Percentiles rank a stretch among this genome's conserved stretches.
phyloP scores from a whole-genome alignment of 2,113 vertebrate genomes.

The Neolamprologus longior region DNA sequence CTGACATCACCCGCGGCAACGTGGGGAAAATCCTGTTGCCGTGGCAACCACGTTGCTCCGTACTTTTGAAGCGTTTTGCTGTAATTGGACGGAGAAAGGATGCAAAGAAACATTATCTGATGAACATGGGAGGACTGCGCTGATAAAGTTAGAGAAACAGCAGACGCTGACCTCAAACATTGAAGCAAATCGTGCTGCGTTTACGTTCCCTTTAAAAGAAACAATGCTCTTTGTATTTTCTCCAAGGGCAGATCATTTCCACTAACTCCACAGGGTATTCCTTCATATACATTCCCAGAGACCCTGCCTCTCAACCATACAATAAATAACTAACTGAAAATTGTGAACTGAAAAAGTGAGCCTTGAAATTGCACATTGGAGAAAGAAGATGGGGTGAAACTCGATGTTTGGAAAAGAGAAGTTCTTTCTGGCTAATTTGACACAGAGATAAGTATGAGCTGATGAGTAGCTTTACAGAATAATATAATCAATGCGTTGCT shows the following conservation, averaged over 20 bases:
- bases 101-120: neutral
- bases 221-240: neutral
- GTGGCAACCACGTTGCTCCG: slow-evolving; percentile 35
- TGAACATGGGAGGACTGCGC: neutral
- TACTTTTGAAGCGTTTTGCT: neutral
- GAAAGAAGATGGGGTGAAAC: neutral
- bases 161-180: neutral
- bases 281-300: neutral
- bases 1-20: slow-evolving; percentile 32
- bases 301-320: neutral
- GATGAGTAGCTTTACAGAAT: neutral
- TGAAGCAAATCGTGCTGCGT: neutral
- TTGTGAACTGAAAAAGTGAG: too few species aligned
- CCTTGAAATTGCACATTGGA: neutral
- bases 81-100: neutral
- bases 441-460: neutral
- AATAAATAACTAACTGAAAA: neutral
- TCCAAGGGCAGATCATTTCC: neutral
- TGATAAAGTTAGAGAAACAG: neutral
- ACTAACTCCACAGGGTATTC: neutral
- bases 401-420: neutral
- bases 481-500: neutral
- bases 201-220: neutral
- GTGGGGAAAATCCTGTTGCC: slow-evolving; percentile 35
- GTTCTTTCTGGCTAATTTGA: neutral